Evolutionary conservation across 2,888 invertebrate genomes (phyloP).

Genomic region (Tubiluchus corallicola): DNA sequence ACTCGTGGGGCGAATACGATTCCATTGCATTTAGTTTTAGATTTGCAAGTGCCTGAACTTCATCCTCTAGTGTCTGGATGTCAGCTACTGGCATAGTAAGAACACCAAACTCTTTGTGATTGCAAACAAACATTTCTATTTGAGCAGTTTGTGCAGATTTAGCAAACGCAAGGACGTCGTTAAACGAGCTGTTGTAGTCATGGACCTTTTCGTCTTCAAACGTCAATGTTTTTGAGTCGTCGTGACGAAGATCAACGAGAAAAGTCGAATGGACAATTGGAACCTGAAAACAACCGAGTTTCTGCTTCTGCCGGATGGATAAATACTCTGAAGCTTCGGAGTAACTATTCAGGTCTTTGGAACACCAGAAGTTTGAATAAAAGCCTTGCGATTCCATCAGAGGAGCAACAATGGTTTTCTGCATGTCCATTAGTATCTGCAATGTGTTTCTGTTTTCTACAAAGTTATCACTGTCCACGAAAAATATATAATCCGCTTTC

Average conservation of each 20-base stretch:
- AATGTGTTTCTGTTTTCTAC: conserved; percentile 47
- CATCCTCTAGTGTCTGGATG: too few relatives aligned
- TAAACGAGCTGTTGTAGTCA: conserved; percentile 54
- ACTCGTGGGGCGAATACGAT: too few relatives aligned
- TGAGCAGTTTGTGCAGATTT: conserved; percentile 49
- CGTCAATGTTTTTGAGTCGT: conserved; percentile 43
- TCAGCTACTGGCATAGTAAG: too few relatives aligned
- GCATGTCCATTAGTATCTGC: conserved; percentile 38
- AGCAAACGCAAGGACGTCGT: conserved; percentile 85
- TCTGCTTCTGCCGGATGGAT: conserved; percentile 44
- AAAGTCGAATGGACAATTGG: conserved; percentile 83
- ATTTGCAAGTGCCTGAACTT: too few relatives aligned
- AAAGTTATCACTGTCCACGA: conserved; percentile 66
- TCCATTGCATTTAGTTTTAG: too few relatives aligned
- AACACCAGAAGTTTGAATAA: conserved; percentile 93
- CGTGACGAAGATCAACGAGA: conserved; percentile 47
- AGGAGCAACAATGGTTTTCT: conserved; percentile 46
- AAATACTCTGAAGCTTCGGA: conserved; percentile 69
- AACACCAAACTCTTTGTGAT: too few relatives aligned
- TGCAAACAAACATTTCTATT: too few relatives aligned
- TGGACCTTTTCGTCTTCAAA: conserved; percentile 49
- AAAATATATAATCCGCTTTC: conserved; percentile 79
- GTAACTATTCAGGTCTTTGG: conserved; percentile 48
- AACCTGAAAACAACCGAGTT: conserved; percentile 55
- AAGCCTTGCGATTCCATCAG: conserved; percentile 64